Percentiles rank a stretch among this genome's conserved stretches.
Evolutionary conservation across 2,113 vertebrate genomes (phyloP).

Genomic region (Herpailurus yagouaroundi): DNA sequence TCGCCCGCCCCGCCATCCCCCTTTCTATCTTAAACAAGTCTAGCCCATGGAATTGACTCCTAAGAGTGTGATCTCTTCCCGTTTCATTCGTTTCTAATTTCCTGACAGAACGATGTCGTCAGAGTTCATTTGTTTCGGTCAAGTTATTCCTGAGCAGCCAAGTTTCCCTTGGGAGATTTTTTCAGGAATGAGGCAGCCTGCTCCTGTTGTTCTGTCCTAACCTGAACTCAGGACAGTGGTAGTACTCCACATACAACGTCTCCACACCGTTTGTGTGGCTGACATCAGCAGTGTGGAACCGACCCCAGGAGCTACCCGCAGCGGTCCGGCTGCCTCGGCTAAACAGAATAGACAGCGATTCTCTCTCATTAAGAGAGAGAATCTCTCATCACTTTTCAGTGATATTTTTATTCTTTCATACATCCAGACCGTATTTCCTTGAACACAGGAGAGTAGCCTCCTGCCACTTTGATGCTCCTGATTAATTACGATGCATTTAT

Average conservation of each 20-base stretch:
- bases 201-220: background rate
- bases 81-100: background rate
- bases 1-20: too few relatives aligned
- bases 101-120: background rate
- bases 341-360: background rate
- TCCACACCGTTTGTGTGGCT: background rate
- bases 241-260: fast-evolving
- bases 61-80: background rate
- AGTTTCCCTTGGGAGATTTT: background rate
- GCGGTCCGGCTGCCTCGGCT: background rate
- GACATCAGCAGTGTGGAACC: background rate
- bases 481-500: background rate
- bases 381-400: background rate
- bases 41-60: background rate
- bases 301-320: fast-evolving
- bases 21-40: background rate
- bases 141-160: background rate
- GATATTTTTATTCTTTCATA: background rate
- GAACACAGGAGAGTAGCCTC: background rate
- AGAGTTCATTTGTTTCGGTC: background rate
- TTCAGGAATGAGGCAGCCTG: background rate
- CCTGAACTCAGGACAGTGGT: background rate
- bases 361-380: background rate
- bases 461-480: background rate
- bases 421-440: background rate